Base-by-base conservation (phyloP, 2,113 vertebrate genomes). In the Larimichthys crocea region DNA sequence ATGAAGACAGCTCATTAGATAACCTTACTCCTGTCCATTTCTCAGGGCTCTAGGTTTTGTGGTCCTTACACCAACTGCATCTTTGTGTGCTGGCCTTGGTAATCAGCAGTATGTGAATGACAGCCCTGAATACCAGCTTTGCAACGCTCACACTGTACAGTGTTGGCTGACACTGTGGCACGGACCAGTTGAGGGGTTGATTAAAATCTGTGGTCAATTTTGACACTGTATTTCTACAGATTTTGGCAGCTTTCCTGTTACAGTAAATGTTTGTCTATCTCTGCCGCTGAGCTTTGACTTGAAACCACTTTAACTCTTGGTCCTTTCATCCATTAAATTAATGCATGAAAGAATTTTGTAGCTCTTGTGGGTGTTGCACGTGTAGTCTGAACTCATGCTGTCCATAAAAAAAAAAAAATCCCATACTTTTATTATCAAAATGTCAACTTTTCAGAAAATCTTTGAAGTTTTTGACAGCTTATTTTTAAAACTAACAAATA, bases 1-100 rank as follows among this genome's bases (percentile, higher is more conserved):
- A 77, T 40, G 77, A 71, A 78, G 69, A 63, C 48, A 64, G 40
- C 82, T 81, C 79, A 90, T 91, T 81, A 88, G 87, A 84, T 92
- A 79, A 49, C 75, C 52, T 87, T 74, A 69, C 68, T 67, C 61
- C 53, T 73, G 80, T 84, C 64, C 63, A 68, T 49, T 40, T 67
- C 77, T 86, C 48, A 0, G 55, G 63, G 71, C 61, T 67, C 42
- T 19, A 10, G 71, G 79, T 74, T 82, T 83, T 80, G 59, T 73
- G 66, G 55, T 22, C 55, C 17, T 72, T 66, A 35, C 52, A 69
- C 59, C 60, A 70, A 83, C 81, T 63, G 50, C 46, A 64, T 85
- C 82, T 83, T 89, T 89, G 82, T 88, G 72, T 26, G 20, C 29
- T 46, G 48, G 76, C 83, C 86, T 80, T 72, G 69, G 82, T 68